Conservation (phyloP, 2,888 invertebrate genomes). For the Melinaea menophilus region DNA sequence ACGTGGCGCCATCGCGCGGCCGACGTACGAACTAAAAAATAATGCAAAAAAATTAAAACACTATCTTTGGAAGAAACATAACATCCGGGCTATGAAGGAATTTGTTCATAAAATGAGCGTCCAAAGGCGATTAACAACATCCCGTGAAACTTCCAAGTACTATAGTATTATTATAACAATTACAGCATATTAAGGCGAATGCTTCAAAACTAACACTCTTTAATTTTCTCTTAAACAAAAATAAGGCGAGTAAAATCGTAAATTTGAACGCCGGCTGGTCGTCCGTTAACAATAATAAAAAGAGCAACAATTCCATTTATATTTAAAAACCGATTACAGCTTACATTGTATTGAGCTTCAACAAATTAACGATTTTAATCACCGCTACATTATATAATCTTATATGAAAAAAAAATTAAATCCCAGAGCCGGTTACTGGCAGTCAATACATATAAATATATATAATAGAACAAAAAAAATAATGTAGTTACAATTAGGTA, state of each 20-base stretch:
- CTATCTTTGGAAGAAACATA: conserved; percentile 75
- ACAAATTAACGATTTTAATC: too few relatives aligned
- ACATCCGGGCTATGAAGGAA: conserved; percentile 53
- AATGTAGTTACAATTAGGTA: neutral
- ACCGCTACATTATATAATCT: too few relatives aligned
- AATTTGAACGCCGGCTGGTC: too few relatives aligned
- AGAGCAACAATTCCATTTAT: too few relatives aligned
- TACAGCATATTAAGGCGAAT: conserved; percentile 39
- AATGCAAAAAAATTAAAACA: conserved; percentile 62
- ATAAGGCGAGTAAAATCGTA: neutral
- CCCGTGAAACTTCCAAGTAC: conserved; percentile 45
- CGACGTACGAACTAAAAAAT: conserved; percentile 55
- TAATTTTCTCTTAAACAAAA: neutral
- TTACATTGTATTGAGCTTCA: too few relatives aligned
- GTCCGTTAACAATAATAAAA: too few relatives aligned
- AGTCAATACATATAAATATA: neutral
- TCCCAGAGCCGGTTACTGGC: too few relatives aligned
- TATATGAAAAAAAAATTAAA: too few relatives aligned
- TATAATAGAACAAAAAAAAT: neutral
- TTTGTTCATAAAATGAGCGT: conserved; percentile 43
- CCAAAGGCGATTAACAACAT: conserved; percentile 35
- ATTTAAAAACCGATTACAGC: too few relatives aligned
- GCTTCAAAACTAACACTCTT: conserved; percentile 22
- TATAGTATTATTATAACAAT: conserved; percentile 41
- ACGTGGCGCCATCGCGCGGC: conserved; percentile 45